Evolutionary conservation across 2,888 invertebrate species (phyloP).

Genomic region (Salpingus planirostris): DNA sequence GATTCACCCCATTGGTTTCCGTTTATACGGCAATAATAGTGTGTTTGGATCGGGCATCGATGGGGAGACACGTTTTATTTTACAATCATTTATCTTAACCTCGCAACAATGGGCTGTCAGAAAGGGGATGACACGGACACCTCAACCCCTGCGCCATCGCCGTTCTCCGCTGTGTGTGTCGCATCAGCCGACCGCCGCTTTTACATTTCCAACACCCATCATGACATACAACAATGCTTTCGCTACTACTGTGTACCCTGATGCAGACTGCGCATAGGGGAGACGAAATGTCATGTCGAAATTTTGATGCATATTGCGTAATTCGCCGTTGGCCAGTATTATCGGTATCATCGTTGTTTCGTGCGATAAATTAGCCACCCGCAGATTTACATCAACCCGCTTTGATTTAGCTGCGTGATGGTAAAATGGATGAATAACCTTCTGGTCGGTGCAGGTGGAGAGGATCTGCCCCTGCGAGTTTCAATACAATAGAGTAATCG

Average conservation of each 20-base stretch:
- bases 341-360: constrained; percentile 4
- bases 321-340: constrained; percentile 8
- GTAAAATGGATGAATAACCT: too few relatives aligned
- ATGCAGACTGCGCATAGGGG: constrained; percentile 4
- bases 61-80: constrained; percentile 36
- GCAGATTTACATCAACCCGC: too few relatives aligned
- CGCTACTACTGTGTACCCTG: too few relatives aligned
- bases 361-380: too few relatives aligned
- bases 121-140: constrained; percentile 38
- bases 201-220: too few relatives aligned
- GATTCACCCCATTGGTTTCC: constrained; percentile 36
- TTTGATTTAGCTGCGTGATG: too few relatives aligned
- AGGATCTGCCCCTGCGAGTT: too few relatives aligned
- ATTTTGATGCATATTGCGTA: constrained; percentile 14
- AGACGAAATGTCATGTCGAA: constrained; percentile 10
- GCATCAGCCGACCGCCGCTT: too few relatives aligned
- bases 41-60: constrained; percentile 27
- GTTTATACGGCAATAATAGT: constrained; percentile 35
- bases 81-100: constrained; percentile 42
- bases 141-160: constrained; percentile 21
- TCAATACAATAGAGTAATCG: too few relatives aligned
- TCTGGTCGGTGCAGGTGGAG: too few relatives aligned
- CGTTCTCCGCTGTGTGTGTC: too few relatives aligned
- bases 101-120: constrained; percentile 41
- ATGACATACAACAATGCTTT: too few relatives aligned